Evolutionary conservation across 2,797 vertebrate genomes (phyloP).

Genomic region (Periparus ater): DNA sequence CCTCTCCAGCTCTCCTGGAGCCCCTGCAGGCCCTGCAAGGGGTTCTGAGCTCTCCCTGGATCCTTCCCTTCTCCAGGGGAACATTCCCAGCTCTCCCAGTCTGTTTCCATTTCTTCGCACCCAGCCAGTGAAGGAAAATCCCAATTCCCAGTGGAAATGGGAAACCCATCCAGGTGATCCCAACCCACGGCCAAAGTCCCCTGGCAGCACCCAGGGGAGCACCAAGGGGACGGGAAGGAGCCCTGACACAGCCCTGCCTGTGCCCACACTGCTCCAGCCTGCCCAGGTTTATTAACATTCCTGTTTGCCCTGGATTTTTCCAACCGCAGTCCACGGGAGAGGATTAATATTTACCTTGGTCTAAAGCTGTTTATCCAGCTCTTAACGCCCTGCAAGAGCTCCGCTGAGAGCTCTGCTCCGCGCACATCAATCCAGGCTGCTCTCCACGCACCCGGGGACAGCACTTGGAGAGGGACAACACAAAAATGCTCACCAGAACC

Average conservation of each 20-base stretch:
- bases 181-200: background rate
- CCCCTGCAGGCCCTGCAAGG: background rate
- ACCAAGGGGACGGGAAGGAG: background rate
- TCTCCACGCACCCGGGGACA: background rate
- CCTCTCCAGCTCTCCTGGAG: background rate
- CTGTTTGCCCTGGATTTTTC: constrained; percentile 59
- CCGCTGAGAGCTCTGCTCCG: constrained; percentile 12
- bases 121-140: background rate
- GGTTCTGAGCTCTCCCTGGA: background rate
- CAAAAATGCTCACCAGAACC: background rate
- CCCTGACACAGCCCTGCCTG: background rate
- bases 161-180: background rate
- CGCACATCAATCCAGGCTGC: background rate
- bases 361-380: constrained; percentile 63
- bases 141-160: background rate
- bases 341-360: constrained; percentile 64
- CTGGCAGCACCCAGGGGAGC: accelerated
- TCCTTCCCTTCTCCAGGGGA: accelerated
- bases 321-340: background rate
- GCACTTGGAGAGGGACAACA: constrained; percentile 22
- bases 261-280: background rate
- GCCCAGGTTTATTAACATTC: constrained; percentile 41
- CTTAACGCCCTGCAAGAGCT: constrained; percentile 19
- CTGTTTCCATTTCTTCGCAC: accelerated
- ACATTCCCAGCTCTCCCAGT: accelerated